Conservation (phyloP, 2,888 invertebrate species). For the Agrochola litura region DNA sequence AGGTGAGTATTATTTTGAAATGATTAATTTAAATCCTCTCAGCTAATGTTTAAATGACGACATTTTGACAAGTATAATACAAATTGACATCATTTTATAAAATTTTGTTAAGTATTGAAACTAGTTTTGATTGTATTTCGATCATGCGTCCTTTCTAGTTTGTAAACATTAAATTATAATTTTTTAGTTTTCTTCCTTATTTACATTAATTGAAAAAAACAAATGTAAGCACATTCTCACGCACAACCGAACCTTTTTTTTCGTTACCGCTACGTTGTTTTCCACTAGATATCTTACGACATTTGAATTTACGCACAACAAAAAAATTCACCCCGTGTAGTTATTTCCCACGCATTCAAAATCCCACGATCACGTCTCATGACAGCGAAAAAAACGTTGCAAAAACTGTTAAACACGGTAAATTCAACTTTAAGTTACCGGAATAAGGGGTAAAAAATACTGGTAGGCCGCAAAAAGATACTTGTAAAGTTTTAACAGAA, state of each 20-base stretch:
- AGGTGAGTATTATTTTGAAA: neutral
- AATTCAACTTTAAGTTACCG: conserved; percentile 5
- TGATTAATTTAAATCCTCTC: neutral
- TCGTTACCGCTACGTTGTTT: conserved; percentile 1
- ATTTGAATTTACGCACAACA: conserved; percentile 57
- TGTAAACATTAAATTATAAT: neutral
- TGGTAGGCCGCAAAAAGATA: neutral
- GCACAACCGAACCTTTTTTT: conserved; percentile 3
- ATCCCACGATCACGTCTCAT: conserved; percentile 68
- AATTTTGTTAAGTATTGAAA: neutral
- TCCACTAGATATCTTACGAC: conserved; percentile 46
- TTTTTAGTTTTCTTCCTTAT: neutral
- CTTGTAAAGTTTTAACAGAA: conserved; percentile 57
- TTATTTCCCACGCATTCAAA: conserved; percentile 70
- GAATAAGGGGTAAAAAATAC: neutral
- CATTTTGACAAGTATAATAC: neutral
- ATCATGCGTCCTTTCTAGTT: neutral
- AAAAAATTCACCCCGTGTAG: conserved; percentile 60
- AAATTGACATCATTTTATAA: too few species aligned
- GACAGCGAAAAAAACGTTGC: conserved; percentile 53
- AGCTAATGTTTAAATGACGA: too few species aligned
- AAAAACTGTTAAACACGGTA: conserved; percentile 19
- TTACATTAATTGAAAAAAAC: neutral
- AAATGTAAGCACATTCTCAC: neutral
- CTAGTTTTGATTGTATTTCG: neutral